phyloP scores from a whole-genome alignment of 30 jellyfish, hydroid and myxozoan genomes.

The Hydractinia symbiolongicarpus region DNA sequence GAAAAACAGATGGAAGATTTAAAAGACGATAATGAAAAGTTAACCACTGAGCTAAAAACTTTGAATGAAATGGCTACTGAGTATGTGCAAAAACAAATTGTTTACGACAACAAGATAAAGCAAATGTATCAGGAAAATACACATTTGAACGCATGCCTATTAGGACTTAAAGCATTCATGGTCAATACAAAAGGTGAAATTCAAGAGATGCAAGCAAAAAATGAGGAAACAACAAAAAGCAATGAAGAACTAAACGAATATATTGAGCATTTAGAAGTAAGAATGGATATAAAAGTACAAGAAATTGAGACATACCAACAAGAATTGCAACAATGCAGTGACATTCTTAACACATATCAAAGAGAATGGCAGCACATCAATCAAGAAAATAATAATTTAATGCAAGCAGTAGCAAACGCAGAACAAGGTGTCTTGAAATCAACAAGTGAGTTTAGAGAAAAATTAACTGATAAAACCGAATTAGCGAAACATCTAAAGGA shows the following conservation, averaged over 20 bases:
- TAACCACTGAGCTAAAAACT: too few species aligned
- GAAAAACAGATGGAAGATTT: too few species aligned
- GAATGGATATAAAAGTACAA: background rate
- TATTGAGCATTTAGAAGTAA: background rate
- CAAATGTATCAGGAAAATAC: too few species aligned
- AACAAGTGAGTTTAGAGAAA: too few species aligned
- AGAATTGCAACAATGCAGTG: background rate
- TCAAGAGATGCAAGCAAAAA: background rate
- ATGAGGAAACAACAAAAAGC: background rate
- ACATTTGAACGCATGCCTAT: too few species aligned
- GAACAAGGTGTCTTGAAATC: too few species aligned
- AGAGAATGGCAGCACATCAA: background rate
- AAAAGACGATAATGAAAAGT: too few species aligned
- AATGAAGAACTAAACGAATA: background rate
- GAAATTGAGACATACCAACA: background rate
- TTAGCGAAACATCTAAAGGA: background rate
- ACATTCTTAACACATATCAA: background rate
- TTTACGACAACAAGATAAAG: too few species aligned
- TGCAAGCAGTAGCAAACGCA: too few species aligned
- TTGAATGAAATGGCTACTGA: too few species aligned
- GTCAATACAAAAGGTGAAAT: background rate
- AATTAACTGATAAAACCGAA: background rate
- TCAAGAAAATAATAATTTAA: too few species aligned
- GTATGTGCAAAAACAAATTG: too few species aligned
- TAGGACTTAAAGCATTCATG: background rate